phyloP scores from a whole-genome alignment of 2,888 invertebrate species.

The Clunio marinus region DNA sequence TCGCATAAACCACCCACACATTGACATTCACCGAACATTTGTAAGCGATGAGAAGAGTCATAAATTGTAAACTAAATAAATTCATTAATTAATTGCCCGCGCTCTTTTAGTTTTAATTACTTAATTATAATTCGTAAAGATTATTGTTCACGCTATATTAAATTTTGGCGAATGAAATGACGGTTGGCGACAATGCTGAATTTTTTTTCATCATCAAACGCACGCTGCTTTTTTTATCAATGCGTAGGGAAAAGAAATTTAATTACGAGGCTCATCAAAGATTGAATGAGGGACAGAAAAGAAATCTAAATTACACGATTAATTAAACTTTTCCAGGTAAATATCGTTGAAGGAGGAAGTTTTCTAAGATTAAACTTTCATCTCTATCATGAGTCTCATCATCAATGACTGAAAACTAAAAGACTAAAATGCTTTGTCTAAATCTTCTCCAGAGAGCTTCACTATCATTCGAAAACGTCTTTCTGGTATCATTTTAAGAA shows the following conservation, averaged over 20 bases:
- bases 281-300: neutral
- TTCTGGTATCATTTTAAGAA: too few relatives aligned
- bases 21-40: neutral
- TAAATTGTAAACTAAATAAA: neutral
- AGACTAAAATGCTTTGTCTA: slow-evolving; percentile 1
- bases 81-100: neutral
- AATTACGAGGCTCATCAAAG: neutral
- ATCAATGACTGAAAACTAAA: neutral
- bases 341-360: neutral
- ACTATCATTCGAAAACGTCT: neutral
- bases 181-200: neutral
- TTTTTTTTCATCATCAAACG: neutral
- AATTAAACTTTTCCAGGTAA: neutral
- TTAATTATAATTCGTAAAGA: slow-evolving; percentile 16
- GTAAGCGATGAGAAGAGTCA: neutral
- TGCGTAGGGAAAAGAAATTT: neutral
- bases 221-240: neutral
- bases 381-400: neutral
- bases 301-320: neutral
- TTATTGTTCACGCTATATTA: neutral
- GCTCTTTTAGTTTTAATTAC: slow-evolving; percentile 22
- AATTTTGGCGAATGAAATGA: neutral
- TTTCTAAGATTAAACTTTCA: neutral
- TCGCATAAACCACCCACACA: neutral
- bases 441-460: slow-evolving; percentile 5